Evolutionary conservation across 1,140 invertebrate species (phyloP).

Genomic region (Panulirus ornatus): DNA sequence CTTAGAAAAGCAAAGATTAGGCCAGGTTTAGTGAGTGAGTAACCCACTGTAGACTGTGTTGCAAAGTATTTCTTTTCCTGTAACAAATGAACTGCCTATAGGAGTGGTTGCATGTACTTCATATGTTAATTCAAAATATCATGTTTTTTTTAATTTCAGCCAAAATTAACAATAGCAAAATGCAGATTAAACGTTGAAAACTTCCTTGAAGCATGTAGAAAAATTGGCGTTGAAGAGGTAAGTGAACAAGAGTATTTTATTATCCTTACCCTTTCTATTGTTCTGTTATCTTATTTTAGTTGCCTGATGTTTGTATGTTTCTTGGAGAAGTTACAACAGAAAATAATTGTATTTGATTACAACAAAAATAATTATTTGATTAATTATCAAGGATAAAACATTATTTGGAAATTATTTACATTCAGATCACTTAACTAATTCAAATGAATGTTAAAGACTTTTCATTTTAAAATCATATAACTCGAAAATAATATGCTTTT

Average conservation of each 20-base stretch:
- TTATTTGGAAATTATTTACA: not conserved
- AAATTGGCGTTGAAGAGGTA: constrained; percentile 96
- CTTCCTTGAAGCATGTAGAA: constrained; percentile 94
- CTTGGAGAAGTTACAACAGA: constrained; percentile 30
- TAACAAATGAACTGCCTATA: too few species aligned
- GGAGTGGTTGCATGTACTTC: too few species aligned
- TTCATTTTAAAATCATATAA: too few species aligned
- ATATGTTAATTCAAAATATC: constrained; percentile 56
- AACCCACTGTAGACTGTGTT: too few species aligned
- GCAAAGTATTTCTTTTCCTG: too few species aligned
- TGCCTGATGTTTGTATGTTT: constrained; percentile 28
- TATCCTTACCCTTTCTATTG: not conserved
- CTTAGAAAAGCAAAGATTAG: too few species aligned
- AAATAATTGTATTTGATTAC: not conserved
- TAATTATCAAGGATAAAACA: not conserved
- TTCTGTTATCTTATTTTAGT: constrained; percentile 3
- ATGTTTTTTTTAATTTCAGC: constrained; percentile 82
- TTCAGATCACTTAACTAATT: not conserved
- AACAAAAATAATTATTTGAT: too few species aligned
- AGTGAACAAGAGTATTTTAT: constrained; percentile 78
- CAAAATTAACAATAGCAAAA: constrained; percentile 94
- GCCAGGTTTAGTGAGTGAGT: too few species aligned
- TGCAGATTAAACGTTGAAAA: constrained; percentile 97
- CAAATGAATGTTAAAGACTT: too few species aligned
- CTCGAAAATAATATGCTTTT: too few species aligned